Conservation (phyloP, 2,797 vertebrate species). For the Tokudaia muenninki region DNA sequence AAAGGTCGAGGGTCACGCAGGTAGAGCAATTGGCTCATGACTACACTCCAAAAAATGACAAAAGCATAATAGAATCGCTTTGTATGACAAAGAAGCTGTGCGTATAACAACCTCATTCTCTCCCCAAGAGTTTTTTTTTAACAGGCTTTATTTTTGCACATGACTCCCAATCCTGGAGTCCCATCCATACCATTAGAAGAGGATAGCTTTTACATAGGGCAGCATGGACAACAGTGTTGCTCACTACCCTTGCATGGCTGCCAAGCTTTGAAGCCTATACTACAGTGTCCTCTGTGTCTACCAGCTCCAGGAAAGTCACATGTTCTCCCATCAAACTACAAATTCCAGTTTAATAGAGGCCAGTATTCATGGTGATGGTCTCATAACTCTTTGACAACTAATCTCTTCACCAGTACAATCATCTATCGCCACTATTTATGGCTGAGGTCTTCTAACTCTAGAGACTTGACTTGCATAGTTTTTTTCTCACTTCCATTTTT, state of each 20-base stretch:
- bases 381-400: neutral
- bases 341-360: neutral
- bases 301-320: neutral
- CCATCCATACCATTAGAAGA: neutral
- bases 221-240: neutral
- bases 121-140: neutral
- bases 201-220: rapidly evolving
- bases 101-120: neutral
- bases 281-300: neutral
- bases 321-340: neutral
- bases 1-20: neutral
- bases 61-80: neutral
- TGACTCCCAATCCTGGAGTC: neutral
- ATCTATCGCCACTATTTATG: neutral
- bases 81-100: neutral
- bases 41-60: neutral
- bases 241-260: neutral
- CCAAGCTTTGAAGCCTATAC: neutral
- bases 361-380: neutral
- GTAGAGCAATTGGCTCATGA: neutral
- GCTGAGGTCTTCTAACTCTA: neutral
- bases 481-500: neutral
- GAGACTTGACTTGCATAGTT: neutral
- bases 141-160: neutral
- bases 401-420: neutral